These are phyloP conservation scores for Seriola aureovittata DNA, from an alignment of 2,113 vertebrate species.

Conservation along the genomic window DNA sequence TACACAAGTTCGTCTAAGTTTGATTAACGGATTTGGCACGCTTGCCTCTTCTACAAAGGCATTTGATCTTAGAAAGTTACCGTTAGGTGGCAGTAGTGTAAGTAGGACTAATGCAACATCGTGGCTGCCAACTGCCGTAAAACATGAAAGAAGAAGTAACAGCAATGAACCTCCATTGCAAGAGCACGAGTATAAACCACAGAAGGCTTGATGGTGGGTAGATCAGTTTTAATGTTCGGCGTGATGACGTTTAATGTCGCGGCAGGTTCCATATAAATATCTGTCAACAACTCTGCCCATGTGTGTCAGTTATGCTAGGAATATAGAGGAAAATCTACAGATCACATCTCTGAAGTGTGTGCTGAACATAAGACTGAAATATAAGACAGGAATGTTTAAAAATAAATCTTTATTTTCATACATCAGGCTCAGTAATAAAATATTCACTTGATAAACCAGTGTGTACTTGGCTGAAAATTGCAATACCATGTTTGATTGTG, in stretches of 20 bases:
- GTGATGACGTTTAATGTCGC: background rate
- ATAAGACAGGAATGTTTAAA: conserved; percentile 42
- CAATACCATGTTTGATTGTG: conserved; percentile 33
- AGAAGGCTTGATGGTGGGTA: no score
- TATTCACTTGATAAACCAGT: conserved; percentile 58
- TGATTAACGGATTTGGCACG: no score
- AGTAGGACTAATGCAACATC: no score
- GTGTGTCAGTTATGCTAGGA: background rate
- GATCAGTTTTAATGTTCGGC: no score
- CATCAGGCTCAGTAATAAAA: conserved; percentile 55
- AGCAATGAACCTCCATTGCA: no score
- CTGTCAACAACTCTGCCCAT: background rate
- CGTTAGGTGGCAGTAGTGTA: no score
- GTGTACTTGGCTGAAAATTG: conserved; percentile 26
- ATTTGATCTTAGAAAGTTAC: no score
- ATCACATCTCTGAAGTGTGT: background rate
- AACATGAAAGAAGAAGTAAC: no score
- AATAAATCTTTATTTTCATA: conserved; percentile 72
- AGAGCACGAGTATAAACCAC: no score
- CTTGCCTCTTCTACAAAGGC: no score
- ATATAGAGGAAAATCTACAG: background rate
- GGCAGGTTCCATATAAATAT: conserved; percentile 23
- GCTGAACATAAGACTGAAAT: background rate
- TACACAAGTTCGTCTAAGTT: no score
- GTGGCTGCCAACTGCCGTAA: no score